Percentiles rank a stretch among this genome's conserved stretches.
Conservation (phyloP, 2,797 vertebrate species). For the Botia kubotai region DNA sequence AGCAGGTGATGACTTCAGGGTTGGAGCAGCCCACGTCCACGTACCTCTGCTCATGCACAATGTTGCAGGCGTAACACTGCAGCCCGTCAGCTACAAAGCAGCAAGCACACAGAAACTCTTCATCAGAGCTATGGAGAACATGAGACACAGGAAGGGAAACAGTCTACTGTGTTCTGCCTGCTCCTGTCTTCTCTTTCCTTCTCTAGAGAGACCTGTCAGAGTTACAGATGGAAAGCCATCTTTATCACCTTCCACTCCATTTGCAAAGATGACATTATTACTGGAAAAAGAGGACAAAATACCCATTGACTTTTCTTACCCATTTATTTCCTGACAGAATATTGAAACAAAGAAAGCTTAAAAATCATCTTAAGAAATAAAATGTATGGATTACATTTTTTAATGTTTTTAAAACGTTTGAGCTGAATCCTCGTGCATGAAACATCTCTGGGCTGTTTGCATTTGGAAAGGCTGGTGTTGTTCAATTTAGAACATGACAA, state of each 20-base stretch:
- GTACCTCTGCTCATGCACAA: slow-evolving; percentile 72
- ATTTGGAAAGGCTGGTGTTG: no score
- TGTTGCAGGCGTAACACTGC: slow-evolving; percentile 80
- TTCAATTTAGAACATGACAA: no score
- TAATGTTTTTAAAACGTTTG: no score
- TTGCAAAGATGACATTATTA: no score
- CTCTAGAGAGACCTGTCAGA: neutral
- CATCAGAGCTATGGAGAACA: slow-evolving; percentile 6
- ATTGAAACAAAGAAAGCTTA: neutral
- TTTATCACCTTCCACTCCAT: neutral
- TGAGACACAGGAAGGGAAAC: neutral
- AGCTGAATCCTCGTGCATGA: no score
- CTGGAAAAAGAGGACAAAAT: neutral
- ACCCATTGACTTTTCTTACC: neutral
- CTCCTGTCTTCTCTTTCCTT: no score
- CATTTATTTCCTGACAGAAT: neutral
- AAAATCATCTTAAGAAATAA: no score
- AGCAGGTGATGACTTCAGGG: slow-evolving; percentile 79
- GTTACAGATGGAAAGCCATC: neutral
- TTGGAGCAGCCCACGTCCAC: slow-evolving; percentile 77
- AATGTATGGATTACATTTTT: no score
- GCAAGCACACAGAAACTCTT: slow-evolving; percentile 1
- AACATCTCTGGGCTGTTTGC: no score
- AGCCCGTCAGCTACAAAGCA: slow-evolving; percentile 68
- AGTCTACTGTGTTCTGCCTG: neutral